Percentiles rank a stretch among this genome's conserved stretches.
Conservation (phyloP, 2,113 vertebrate species). For the Aythya baeri region DNA sequence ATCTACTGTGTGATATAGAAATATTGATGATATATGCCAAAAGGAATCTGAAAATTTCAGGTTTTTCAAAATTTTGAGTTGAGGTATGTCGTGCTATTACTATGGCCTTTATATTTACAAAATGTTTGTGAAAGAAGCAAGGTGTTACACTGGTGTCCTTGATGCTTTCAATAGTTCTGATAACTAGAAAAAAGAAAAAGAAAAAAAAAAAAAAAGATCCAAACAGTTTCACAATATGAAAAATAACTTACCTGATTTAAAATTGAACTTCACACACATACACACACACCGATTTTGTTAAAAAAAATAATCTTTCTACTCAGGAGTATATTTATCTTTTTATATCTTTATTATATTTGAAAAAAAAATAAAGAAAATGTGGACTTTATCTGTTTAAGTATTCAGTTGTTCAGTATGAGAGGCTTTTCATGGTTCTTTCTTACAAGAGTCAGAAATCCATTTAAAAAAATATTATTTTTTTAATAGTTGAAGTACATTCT, state of each 20-base stretch:
- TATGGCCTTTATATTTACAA: neutral
- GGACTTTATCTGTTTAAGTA: neutral
- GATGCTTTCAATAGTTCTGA: neutral
- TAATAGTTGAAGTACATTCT: neutral
- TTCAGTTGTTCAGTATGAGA: neutral
- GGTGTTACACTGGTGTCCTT: neutral
- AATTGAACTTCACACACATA: neutral
- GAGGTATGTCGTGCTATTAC: neutral
- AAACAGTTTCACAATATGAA: neutral
- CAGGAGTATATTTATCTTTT: neutral
- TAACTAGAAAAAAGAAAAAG: neutral
- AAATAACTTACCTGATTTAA: neutral
- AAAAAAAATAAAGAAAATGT: neutral
- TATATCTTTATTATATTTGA: neutral
- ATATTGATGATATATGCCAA: neutral
- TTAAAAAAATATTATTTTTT: neutral
- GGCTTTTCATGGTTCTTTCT: neutral
- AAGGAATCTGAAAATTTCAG: neutral
- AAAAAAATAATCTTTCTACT: neutral
- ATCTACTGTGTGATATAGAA: neutral
- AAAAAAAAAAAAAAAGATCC: neutral
- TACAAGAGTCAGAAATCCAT: neutral
- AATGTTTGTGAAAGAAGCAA: neutral
- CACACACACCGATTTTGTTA: neutral
- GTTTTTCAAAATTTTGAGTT: neutral